These are phyloP conservation scores for Cardiocondyla obscurior DNA, from an alignment of 1,140 invertebrate species.

Conservation along the genomic window DNA sequence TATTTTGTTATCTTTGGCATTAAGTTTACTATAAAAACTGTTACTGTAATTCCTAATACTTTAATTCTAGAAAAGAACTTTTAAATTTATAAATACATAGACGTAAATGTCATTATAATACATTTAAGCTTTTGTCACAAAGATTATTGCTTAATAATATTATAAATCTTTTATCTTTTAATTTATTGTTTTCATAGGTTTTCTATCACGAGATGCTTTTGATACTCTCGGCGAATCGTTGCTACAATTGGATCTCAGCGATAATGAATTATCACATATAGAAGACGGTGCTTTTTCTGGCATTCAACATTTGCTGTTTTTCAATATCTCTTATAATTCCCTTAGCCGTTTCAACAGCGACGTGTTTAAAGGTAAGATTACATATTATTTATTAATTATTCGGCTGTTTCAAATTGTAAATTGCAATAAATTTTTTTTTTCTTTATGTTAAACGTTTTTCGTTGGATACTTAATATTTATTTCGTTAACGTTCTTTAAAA, in stretches of 20 bases:
- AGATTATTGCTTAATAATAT: neutral
- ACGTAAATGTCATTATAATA: no score
- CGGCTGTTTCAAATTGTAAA: neutral
- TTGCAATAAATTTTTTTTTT: neutral
- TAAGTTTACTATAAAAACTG: no score
- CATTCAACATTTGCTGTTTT: conserved; percentile 86
- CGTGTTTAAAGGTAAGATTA: conserved; percentile 87
- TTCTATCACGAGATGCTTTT: conserved; percentile 87
- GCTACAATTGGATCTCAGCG: conserved; percentile 89
- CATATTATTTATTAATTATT: neutral
- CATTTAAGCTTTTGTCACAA: no score
- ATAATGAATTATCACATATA: conserved; percentile 89
- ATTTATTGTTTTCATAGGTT: conserved; percentile 86
- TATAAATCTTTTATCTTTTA: neutral
- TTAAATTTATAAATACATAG: no score
- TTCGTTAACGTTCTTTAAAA: neutral
- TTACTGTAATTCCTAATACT: no score
- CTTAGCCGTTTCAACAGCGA: conserved; percentile 91
- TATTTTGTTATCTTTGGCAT: no score
- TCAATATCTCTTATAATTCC: conserved; percentile 91
- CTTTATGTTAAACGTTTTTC: neutral
- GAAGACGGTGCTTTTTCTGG: conserved; percentile 90
- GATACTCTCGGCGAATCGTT: conserved; percentile 85
- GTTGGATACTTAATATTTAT: neutral
- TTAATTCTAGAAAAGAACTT: no score